phyloP scores from a whole-genome alignment of 1,140 invertebrate species.

The Medauroidea extradentata region DNA sequence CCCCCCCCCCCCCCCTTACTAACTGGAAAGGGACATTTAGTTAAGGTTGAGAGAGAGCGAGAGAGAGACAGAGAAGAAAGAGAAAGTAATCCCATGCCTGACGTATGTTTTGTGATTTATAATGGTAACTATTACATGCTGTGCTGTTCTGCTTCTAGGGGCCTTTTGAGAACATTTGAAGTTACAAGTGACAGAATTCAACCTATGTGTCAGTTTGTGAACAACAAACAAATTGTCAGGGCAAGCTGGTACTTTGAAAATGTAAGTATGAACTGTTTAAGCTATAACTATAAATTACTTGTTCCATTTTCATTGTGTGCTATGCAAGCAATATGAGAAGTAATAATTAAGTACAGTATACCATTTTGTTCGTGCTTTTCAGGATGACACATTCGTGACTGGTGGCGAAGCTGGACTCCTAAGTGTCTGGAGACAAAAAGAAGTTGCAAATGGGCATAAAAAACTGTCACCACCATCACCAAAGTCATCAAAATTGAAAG shows the following conservation, averaged over 20 bases:
- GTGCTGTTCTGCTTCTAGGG: slow-evolving; percentile 35
- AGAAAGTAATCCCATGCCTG: background rate
- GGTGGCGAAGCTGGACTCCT: slow-evolving; percentile 61
- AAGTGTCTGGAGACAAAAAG: slow-evolving; percentile 51
- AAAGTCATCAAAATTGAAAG: too few species aligned
- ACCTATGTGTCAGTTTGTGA: slow-evolving; percentile 49
- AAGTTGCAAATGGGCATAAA: too few species aligned
- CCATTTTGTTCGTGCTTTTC: slow-evolving; percentile 18
- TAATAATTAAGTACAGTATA: too few species aligned
- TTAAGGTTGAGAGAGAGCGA: too few species aligned
- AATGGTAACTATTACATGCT: too few species aligned
- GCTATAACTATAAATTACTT: background rate
- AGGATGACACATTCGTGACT: slow-evolving; percentile 56
- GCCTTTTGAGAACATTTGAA: slow-evolving; percentile 53
- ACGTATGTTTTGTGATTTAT: too few species aligned
- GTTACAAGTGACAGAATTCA: slow-evolving; percentile 48
- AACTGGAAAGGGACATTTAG: too few species aligned
- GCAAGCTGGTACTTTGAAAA: slow-evolving; percentile 57
- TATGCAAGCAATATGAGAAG: too few species aligned
- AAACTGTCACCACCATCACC: too few species aligned
- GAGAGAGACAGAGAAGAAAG: background rate
- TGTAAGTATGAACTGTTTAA: slow-evolving; percentile 42
- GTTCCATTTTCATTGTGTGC: background rate
- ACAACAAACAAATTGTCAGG: slow-evolving; percentile 62
- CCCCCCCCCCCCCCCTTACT: too few species aligned